Evolutionary conservation across 2,888 invertebrate genomes (phyloP).

Genomic region (Parnassius smintheus): DNA sequence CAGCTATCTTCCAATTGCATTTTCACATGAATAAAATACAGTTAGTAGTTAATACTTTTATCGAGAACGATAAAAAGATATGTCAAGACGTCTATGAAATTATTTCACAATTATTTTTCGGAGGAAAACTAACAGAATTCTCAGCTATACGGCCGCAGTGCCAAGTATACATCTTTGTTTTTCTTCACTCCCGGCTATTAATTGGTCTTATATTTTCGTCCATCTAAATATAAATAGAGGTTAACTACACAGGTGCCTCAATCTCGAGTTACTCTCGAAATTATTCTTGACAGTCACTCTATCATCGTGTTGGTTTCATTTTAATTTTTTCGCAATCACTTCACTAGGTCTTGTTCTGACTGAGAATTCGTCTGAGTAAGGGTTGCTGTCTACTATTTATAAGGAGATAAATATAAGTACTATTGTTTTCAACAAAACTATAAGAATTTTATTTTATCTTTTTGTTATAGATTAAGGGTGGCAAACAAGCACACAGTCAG

Average conservation of each 20-base stretch:
- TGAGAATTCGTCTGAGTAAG: too few species aligned
- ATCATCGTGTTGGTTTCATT: too few species aligned
- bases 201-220: slow-evolving; percentile 61
- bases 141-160: slow-evolving; percentile 19
- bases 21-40: too few species aligned
- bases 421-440: too few species aligned
- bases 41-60: neutral
- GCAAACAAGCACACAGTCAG: too few species aligned
- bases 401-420: too few species aligned
- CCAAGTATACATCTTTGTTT: slow-evolving; percentile 40
- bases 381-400: too few species aligned
- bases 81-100: neutral
- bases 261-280: slow-evolving; percentile 29
- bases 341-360: too few species aligned
- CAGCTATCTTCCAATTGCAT: too few species aligned
- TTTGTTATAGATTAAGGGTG: too few species aligned
- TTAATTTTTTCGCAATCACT: too few species aligned
- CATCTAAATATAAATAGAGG: slow-evolving; percentile 54
- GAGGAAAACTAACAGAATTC: slow-evolving; percentile 22
- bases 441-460: too few species aligned
- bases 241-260: slow-evolving; percentile 53
- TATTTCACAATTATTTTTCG: slow-evolving; percentile 17
- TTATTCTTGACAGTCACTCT: slow-evolving; percentile 16
- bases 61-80: neutral
- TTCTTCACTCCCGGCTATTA: slow-evolving; percentile 52